These are phyloP conservation scores for Muntiacus reevesi DNA, from an alignment of 2,113 vertebrate species.

Conservation along the genomic window DNA sequence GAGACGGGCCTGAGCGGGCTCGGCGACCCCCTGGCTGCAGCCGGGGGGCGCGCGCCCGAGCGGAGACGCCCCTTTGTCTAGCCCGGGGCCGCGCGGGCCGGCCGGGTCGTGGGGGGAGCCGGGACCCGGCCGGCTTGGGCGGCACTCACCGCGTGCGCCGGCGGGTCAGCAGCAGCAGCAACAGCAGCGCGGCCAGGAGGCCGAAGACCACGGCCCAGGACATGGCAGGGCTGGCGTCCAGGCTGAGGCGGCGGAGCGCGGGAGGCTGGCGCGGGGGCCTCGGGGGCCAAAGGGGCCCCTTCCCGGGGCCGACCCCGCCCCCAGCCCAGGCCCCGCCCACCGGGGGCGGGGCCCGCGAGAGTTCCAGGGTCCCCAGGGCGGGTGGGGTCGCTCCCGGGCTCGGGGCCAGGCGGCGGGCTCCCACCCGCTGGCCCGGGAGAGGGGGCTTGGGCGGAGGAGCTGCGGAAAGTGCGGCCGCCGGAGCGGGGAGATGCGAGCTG, in stretches of 20 bases:
- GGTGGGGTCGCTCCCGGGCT: not conserved
- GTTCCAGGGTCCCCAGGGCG: not conserved
- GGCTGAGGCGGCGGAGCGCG: not conserved
- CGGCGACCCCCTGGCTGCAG: not conserved
- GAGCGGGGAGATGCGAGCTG: fast-evolving
- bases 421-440: not conserved
- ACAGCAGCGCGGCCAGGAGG: constrained; percentile 53
- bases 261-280: not conserved
- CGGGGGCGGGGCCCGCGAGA: not conserved
- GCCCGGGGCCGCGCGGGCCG: not conserved
- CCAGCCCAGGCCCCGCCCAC: fast-evolving
- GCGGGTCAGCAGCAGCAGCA: constrained; percentile 43
- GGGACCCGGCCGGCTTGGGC: not conserved
- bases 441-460: too few relatives aligned
- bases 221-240: constrained; percentile 25
- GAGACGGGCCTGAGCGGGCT: not conserved
- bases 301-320: not conserved
- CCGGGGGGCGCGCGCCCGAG: not conserved
- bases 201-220: constrained; percentile 22
- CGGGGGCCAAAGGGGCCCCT: not conserved
- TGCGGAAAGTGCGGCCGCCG: not conserved
- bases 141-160: constrained; percentile 72
- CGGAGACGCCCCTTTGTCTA: not conserved
- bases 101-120: not conserved
- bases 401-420: not conserved